Base-by-base conservation (phyloP, 2,113 vertebrate species). In the Perca schrenkii region DNA sequence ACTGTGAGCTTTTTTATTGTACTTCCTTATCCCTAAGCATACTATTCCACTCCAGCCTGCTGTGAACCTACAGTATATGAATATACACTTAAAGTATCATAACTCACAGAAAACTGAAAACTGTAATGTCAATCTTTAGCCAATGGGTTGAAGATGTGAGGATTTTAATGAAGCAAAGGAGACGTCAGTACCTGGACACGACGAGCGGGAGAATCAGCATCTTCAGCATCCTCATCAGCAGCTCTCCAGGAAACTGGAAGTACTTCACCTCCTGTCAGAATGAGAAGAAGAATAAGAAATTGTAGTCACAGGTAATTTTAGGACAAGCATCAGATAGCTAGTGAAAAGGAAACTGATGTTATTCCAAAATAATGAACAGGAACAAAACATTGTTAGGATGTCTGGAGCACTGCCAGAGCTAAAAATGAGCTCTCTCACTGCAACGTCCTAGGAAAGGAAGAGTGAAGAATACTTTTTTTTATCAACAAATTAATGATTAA, bases 141-240 rank as follows among this genome's bases (percentile, higher is more conserved):
- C n/a, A 57, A 40, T 5, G 34, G 17, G n/a, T 40, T 49, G 2
- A 40, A 14, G 46, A 4, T 52, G 16, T 66, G n/a, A 76, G 36
- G 25, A 7, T 34, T 6, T 57, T 14, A 25, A 8, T 17, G 0
- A 36, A 22, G 15, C 1, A 13, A 8, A 14, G 56, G 13, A 40
- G 16, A 63, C 3, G 11, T 49, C 17, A 67, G 95, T 95, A 99
- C 98, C 98, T 99, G 93, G 98, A 99, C 53, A 99, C 97, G 34
- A 99, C 97, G 34, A 99, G 96, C 0, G 98, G 98, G 2, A 99
- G 96, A 91, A 99, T 99, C 85, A 99, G 86, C 98, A 99, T 99
- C 96, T 99, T 99, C 94, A 99, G 71, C 97, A 99, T 98, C 94
- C 98, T 96, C 98, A 99, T 99, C 68, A 99, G 84, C 69, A 99